These are phyloP conservation scores for Prosapia bicincta DNA, from an alignment of 2,888 invertebrate genomes.

Conservation along the genomic window DNA sequence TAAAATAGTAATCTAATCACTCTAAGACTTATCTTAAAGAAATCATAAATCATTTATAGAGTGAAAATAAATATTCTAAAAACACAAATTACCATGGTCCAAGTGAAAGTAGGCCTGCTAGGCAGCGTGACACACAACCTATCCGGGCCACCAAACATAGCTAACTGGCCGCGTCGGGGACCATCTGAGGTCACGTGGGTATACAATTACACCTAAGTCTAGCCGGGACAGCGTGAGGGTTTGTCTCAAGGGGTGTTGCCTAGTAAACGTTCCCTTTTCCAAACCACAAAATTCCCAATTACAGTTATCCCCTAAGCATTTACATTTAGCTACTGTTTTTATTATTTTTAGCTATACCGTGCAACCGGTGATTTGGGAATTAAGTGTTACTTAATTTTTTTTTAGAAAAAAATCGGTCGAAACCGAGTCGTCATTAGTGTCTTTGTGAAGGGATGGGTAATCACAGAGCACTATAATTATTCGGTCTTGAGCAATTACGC, in stretches of 20 bases:
- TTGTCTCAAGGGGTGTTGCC: neutral
- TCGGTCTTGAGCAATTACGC: neutral
- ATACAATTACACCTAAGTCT: neutral
- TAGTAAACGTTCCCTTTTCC: neutral
- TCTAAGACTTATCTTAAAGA: no score
- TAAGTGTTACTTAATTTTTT: neutral
- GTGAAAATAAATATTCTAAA: no score
- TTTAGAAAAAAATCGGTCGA: neutral
- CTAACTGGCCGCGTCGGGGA: neutral
- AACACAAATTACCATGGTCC: neutral
- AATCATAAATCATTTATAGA: no score
- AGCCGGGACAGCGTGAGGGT: neutral
- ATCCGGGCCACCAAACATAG: neutral
- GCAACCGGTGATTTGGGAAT: neutral
- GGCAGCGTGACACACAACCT: neutral
- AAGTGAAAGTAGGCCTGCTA: neutral
- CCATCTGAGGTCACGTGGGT: neutral
- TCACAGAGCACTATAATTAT: neutral
- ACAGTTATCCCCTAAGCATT: neutral
- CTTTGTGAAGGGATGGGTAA: neutral
- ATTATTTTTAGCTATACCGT: neutral
- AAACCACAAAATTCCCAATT: neutral
- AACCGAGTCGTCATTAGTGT: neutral
- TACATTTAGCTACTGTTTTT: neutral
- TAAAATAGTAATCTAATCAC: no score